Evolutionary conservation across 1,140 invertebrate species (phyloP).

Genomic region (Cherax quadricarinatus): DNA sequence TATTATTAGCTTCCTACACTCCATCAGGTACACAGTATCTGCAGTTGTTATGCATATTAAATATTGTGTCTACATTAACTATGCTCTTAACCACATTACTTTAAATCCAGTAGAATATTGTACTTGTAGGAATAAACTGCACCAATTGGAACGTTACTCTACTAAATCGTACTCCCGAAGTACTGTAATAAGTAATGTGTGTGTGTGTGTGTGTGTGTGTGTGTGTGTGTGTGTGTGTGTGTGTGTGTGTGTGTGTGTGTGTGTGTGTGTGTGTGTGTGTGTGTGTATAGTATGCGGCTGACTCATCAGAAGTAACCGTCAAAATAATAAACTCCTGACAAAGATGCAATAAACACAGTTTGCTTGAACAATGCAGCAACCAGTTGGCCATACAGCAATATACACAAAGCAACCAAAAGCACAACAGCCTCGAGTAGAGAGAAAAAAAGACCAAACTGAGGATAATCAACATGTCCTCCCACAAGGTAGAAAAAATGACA

Average conservation of each 20-base stretch:
- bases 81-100: too few relatives aligned
- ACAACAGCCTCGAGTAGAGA: too few relatives aligned
- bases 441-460: not conserved
- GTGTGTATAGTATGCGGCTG: too few relatives aligned
- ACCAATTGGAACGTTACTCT: not conserved
- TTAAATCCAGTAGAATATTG: not conserved
- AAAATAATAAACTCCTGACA: not conserved
- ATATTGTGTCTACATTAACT: not conserved
- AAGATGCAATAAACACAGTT: not conserved
- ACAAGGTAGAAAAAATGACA: not conserved
- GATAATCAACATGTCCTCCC: not conserved
- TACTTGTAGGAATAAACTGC: not conserved
- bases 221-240: too few relatives aligned
- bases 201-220: too few relatives aligned
- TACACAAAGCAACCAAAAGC: not conserved
- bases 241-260: too few relatives aligned
- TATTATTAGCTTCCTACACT: not conserved
- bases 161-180: too few relatives aligned
- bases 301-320: not conserved
- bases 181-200: too few relatives aligned
- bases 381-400: not conserved
- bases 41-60: not conserved
- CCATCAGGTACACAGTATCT: not conserved
- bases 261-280: too few relatives aligned
- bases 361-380: too few relatives aligned